These are phyloP conservation scores for Odontomachus brunneus DNA, from an alignment of 1,140 invertebrate species.

Conservation along the genomic window DNA sequence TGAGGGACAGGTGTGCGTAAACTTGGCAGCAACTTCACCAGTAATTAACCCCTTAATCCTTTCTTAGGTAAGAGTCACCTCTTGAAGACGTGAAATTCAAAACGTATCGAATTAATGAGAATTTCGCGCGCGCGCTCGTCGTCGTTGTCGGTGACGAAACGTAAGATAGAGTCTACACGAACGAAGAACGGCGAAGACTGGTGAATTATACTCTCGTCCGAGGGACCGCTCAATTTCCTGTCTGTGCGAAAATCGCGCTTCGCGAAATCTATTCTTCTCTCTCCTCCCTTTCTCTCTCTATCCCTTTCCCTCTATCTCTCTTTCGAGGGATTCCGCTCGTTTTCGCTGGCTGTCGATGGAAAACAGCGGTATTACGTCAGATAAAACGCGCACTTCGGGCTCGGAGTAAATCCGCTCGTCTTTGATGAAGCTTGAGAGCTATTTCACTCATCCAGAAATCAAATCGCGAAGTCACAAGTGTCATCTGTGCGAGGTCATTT, in stretches of 20 bases:
- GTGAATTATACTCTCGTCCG: conserved; percentile 49
- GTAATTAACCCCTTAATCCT: too few species aligned
- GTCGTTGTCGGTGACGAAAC: not conserved
- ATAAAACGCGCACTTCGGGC: conserved; percentile 20
- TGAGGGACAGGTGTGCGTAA: too few species aligned
- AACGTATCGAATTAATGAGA: conserved; percentile 16
- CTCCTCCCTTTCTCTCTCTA: too few species aligned
- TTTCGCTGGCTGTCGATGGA: conserved; percentile 31
- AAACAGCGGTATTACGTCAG: conserved; percentile 30
- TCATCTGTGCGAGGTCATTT: too few species aligned
- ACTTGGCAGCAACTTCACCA: too few species aligned
- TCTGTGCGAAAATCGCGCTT: conserved; percentile 44
- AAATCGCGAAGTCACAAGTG: conserved; percentile 11
- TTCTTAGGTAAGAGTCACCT: too few species aligned
- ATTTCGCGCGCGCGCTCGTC: not conserved
- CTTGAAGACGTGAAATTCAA: too few species aligned
- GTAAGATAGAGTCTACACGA: conserved; percentile 11
- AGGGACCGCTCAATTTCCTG: conserved; percentile 56
- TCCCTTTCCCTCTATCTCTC: too few species aligned
- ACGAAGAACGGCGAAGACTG: conserved; percentile 24
- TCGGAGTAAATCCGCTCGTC: not conserved
- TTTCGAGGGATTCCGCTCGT: conserved; percentile 31
- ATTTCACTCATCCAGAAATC: not conserved
- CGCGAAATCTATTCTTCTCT: conserved; percentile 45
- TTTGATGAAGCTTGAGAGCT: conserved; percentile 9